Base-by-base conservation (phyloP, 2,888 invertebrate species). In the Silvanus unidentatus region DNA sequence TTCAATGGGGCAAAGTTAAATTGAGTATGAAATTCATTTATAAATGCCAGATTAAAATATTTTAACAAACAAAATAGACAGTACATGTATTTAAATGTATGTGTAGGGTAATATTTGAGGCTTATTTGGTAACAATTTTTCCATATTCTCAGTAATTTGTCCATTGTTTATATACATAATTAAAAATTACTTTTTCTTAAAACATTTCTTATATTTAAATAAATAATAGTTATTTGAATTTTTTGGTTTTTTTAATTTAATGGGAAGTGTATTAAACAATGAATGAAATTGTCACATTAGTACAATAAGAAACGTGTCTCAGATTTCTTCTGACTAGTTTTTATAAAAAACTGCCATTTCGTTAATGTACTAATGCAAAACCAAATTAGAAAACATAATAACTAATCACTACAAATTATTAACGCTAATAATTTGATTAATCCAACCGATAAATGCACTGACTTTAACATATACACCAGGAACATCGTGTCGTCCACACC, bases 381-480 rank as follows among this genome's bases (percentile, higher is more conserved):
- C 4, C 13, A 9, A 5, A 32, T 32, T 12, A 32, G 3, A 32
- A 32, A 32, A 32, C 3, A 5, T 32, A 32, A 8, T 8, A 12
- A n/a, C n/a, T 44, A 52, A 48, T 27, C 37, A 46, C 53, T 84
- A 88, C 72, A 88, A 81, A 73, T 92, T 92, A 74, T 94, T 94
- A 60, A 93, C 93, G 67, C 92, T 92, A 66, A 94, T 94, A 60
- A 94, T 94, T 77, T 94, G 93, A 77, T 93, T 93, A 68, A 96
- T 95, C 96, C 96, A 96, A 53, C 93, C 91, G 60, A 94, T 91
- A 74, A 94, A 96, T 35, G 92, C 84, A 2, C 94, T 92, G 8
- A 96, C 94, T 75, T 94, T 92, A 16, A 95, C 94, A 71, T 96
- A 96, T 49, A 96, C 95, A n/a, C 94, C 96, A 22, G 96, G 96